phyloP scores from a whole-genome alignment of 2,797 vertebrate genomes.

The Gallirallus australis region DNA sequence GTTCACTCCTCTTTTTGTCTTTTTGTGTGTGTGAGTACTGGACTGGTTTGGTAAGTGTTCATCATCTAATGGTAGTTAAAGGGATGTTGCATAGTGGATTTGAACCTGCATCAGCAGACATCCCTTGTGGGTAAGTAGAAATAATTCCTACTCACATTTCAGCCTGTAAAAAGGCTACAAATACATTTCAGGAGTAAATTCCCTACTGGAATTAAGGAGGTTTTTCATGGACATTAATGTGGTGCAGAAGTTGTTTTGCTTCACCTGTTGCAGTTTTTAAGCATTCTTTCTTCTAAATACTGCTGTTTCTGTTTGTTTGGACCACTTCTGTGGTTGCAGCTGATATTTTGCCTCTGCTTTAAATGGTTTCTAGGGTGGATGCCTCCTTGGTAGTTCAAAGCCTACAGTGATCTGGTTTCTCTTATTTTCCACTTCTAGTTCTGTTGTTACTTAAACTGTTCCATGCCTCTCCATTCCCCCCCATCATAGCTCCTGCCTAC shows the following conservation, averaged over 20 bases:
- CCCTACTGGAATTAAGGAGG: neutral
- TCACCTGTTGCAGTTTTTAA: neutral
- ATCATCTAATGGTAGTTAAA: neutral
- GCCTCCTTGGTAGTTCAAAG: neutral
- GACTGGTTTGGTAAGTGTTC: neutral
- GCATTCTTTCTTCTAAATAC: neutral
- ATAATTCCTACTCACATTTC: neutral
- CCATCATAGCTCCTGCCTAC: neutral
- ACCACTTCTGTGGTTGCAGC: neutral
- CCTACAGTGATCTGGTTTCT: neutral
- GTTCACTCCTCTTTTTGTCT: neutral
- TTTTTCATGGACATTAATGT: neutral
- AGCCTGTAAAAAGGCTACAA: neutral
- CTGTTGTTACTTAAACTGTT: neutral
- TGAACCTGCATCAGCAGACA: neutral
- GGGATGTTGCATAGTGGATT: neutral
- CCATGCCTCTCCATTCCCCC: neutral
- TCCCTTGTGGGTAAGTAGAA: neutral
- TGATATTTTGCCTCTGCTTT: neutral
- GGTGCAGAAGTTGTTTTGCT: neutral
- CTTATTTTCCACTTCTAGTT: neutral
- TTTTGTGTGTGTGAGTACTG: neutral
- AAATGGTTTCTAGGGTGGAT: neutral
- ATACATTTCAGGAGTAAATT: neutral
- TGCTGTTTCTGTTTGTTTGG: neutral